Evolutionary conservation across 2,797 vertebrate species (phyloP).

Genomic region (Crenichthys baileyi): DNA sequence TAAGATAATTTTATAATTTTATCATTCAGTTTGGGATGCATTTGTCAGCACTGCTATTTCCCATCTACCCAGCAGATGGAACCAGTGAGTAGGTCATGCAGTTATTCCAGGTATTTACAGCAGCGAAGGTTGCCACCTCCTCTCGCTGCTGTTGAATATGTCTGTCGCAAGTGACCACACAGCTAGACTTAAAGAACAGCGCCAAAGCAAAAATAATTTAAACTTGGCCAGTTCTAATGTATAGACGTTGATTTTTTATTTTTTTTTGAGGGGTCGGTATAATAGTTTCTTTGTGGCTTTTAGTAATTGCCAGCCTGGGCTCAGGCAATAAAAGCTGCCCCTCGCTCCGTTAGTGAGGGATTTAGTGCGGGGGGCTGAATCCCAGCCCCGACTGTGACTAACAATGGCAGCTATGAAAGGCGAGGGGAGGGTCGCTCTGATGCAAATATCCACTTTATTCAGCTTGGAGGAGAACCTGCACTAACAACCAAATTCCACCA

Average conservation of each 20-base stretch:
- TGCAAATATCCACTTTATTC: constrained; percentile 82
- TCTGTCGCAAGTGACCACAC: constrained; percentile 25
- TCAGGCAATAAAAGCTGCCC: constrained; percentile 58
- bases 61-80: not conserved
- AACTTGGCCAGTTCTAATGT: not conserved
- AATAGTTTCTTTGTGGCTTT: constrained; percentile 53
- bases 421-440: constrained; percentile 82
- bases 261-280: not conserved
- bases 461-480: constrained; percentile 70
- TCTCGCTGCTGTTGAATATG: constrained; percentile 11
- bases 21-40: too few species aligned
- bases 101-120: constrained; percentile 2
- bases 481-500: constrained; percentile 64
- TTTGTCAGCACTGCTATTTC: too few species aligned
- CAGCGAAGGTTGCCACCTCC: not conserved
- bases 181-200: not conserved
- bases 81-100: not conserved
- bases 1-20: too few species aligned
- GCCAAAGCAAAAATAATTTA: not conserved
- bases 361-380: constrained; percentile 80
- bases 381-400: constrained; percentile 80
- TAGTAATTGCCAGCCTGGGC: constrained; percentile 57
- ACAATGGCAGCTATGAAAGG: constrained; percentile 83
- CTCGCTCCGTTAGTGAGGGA: constrained; percentile 74
- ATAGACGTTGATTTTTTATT: not conserved